Base-by-base conservation (phyloP, 2,888 invertebrate genomes). In the Melikaiella ostensackeni region DNA sequence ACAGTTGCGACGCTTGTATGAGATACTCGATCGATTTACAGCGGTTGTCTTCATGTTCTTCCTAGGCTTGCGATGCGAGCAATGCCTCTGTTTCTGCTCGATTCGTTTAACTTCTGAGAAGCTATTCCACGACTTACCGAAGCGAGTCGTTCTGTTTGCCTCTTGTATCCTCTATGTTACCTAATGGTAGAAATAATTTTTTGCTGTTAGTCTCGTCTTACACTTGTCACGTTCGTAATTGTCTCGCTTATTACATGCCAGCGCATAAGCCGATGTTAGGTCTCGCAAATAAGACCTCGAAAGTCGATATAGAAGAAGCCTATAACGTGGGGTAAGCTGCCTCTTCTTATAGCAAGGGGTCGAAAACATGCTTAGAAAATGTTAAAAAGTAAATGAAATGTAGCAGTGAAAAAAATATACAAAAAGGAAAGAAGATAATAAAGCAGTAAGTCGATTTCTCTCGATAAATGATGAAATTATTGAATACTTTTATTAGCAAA, bases 221-320 rank as follows among this genome's bases (percentile, higher is more conserved):
- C 30, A 70, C 70, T 70, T 70, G 70, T 50, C 70, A 70, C 70
- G 33, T 70, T 70, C n/a, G 70, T 70, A 70, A 70, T 70, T 50
- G 50, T 70, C 70, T 70, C 70, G 70, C 70, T 70, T 70, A 70
- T 70, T 70, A 70, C 50, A 33, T 33, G 5, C 33, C 50, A 30
- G 70, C 24, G 9, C 50, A 70, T 70, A 70, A 70, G 30, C 50
- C 70, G 70, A 70, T 70, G 50, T 70, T 70, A 70, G 70, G 19
- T 70, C 70, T 50, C 19, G 19, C 30, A 70, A 50, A 70, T 70
- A 70, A 50, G 50, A 50, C 70, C 50, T 50, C 46, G 30, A 50
- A 64, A 70, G 50, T 70, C 50, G 30, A 70, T 70, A 66, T 42
- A 70, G 27, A 50, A 46, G 70, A 70, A 70, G 70, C 70, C 70